Conservation (phyloP, 1,140 invertebrate species). For the Brachionus angularis region DNA sequence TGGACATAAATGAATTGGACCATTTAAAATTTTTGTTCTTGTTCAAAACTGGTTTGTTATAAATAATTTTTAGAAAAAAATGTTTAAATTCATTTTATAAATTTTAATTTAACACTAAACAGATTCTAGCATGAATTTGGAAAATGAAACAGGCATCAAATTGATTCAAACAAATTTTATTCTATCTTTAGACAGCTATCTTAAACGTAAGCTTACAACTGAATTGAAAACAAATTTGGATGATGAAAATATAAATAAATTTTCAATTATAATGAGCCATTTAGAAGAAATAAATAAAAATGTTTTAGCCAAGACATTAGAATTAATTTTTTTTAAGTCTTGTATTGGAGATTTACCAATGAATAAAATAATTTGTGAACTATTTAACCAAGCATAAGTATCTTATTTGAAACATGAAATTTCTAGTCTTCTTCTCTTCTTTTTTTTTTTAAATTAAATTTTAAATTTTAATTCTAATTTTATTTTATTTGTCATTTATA, state of each 20-base stretch:
- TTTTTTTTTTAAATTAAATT: no score
- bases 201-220: neutral
- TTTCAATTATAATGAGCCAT: neutral
- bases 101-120: neutral
- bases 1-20: neutral
- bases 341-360: neutral
- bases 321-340: slow-evolving; percentile 24
- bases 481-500: no score
- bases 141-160: slow-evolving; percentile 9
- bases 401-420: neutral
- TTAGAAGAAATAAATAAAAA: slow-evolving; percentile 32
- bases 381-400: neutral
- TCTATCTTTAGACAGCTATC: neutral
- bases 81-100: neutral
- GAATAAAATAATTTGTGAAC: slow-evolving; percentile 34
- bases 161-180: neutral
- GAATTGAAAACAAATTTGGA: neutral
- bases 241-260: neutral
- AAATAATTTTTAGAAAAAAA: neutral
- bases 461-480: no score
- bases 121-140: neutral
- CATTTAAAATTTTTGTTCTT: neutral
- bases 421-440: slow-evolving; percentile 18
- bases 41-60: neutral
- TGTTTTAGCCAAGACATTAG: slow-evolving; percentile 1